A percentile compares a stretch with the other conserved stretches of the same genome.
phyloP scores from a whole-genome alignment of 2,113 vertebrate species.

The Takifugu flavidus region DNA sequence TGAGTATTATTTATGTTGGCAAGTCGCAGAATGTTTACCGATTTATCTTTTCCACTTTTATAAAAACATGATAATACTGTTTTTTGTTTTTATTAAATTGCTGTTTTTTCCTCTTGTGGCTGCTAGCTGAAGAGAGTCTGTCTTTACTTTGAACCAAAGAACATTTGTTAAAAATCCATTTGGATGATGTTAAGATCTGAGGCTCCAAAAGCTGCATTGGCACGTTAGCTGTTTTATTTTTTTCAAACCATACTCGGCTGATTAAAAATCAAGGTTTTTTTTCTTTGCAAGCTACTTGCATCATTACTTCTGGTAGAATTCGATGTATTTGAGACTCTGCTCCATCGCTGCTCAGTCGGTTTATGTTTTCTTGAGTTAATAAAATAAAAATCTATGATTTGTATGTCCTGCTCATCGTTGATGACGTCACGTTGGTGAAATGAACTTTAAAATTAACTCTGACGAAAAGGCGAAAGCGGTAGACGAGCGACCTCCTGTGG shows the following conservation, averaged over 20 bases:
- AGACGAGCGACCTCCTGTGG: not conserved
- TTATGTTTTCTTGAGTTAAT: constrained; percentile 56
- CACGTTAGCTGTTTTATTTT: too few species aligned
- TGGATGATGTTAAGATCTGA: too few species aligned
- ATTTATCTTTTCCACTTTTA: constrained; percentile 75
- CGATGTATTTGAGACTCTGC: constrained; percentile 14
- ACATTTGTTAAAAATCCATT: constrained; percentile 1
- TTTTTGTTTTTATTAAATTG: constrained; percentile 27
- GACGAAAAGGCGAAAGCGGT: not conserved
- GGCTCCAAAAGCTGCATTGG: too few species aligned
- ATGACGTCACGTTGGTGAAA: not conserved
- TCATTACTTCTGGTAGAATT: not conserved
- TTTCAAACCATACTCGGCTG: too few species aligned
- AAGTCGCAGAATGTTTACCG: constrained; percentile 53
- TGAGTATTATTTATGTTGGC: constrained; percentile 34
- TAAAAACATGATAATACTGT: constrained; percentile 54
- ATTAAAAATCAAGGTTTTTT: too few species aligned
- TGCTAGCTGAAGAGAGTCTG: constrained; percentile 26
- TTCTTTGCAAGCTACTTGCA: constrained; percentile 33
- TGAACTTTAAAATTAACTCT: too few species aligned
- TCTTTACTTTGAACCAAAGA: constrained; percentile 55
- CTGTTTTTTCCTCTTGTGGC: constrained; percentile 36
- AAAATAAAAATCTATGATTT: constrained; percentile 16
- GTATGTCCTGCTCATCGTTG: not conserved
- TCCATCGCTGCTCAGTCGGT: constrained; percentile 39